Evolutionary conservation across 1,140 invertebrate species (phyloP), one percentile per base, ranked within the genome.

Genomic region (Conus betulinus): DNA sequence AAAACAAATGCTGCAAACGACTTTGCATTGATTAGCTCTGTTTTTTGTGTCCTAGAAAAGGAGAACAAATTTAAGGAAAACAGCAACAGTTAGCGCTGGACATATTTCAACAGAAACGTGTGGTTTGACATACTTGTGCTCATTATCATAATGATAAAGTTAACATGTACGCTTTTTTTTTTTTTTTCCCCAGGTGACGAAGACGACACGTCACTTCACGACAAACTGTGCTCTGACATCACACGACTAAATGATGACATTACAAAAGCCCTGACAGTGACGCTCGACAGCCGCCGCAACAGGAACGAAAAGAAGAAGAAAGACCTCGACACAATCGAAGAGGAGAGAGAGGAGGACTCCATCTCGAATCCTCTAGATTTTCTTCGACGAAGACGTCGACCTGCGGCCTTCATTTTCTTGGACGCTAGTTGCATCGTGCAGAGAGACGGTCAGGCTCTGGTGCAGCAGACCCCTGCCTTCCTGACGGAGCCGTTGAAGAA

Each of bases 341-440:
- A n/a, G 23, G 71, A 74, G n/a, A 23, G n/a, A 17, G 71, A 74
- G 20, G 71, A 74, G 7, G 71, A 74, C n/a, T 13, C 13, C 0
- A 17, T 1, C n/a, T 20, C 17, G 8, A 23, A 74, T 23, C 71
- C 71, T 17, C n/a, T 74, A 25, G 71, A 13, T 23, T 74, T 74
- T 25, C 71, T 74, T 8, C 71, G 71, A 13, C 23, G 71, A 74
- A 74, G 71, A 25, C 71, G 71, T n/a, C 71, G 71, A 13, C 71
- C 71, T 20, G 71, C 71, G n/a, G 71, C 71, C 71, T 74, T 74
- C 71, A 74, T 74, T 23, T 74, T 74, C 71, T 6, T 74, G 71
- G 71, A n/a, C 7, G 20, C 71, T 1, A 74, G 23, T 6, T 74
- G 20, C n/a, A 74, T 74, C 71, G 71, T 74, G 71, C 17, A n/a